Percentiles rank a stretch among this genome's conserved stretches.
Conservation (phyloP, 2,113 vertebrate genomes). For the Campylomormyrus tamandua region DNA sequence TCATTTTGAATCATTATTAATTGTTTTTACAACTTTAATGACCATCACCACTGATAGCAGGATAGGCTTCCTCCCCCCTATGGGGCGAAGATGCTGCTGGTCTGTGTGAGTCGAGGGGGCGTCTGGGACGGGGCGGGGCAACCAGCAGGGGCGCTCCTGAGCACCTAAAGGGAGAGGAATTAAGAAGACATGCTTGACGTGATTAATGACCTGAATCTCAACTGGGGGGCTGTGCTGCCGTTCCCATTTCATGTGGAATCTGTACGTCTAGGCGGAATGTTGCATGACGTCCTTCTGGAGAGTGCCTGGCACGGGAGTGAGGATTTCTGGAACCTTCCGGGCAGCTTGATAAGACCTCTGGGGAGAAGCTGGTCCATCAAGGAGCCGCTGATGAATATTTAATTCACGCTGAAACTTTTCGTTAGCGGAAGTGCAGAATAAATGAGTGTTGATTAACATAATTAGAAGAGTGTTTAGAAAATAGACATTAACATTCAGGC, state of each 20-base stretch:
- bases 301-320: background rate
- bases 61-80: background rate
- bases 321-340: background rate
- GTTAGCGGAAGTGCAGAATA: conserved; percentile 30
- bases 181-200: background rate
- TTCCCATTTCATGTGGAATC: background rate
- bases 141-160: background rate
- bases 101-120: background rate
- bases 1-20: background rate
- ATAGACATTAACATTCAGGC: conserved; percentile 37
- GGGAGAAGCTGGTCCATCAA: background rate
- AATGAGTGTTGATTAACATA: conserved; percentile 48
- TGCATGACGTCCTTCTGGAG: background rate
- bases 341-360: background rate
- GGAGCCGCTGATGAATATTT: conserved; percentile 35
- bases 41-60: background rate
- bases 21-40: background rate
- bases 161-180: background rate
- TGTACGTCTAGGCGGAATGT: background rate
- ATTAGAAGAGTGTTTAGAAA: conserved; percentile 52
- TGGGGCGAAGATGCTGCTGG: background rate
- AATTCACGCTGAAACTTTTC: conserved; percentile 23
- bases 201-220: background rate
- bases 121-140: background rate
- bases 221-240: background rate